A percentile compares a stretch with the other conserved stretches of the same genome.
These are phyloP conservation scores for Bubo blakistoni DNA, from an alignment of 2,113 vertebrate species.

Conservation along the genomic window DNA sequence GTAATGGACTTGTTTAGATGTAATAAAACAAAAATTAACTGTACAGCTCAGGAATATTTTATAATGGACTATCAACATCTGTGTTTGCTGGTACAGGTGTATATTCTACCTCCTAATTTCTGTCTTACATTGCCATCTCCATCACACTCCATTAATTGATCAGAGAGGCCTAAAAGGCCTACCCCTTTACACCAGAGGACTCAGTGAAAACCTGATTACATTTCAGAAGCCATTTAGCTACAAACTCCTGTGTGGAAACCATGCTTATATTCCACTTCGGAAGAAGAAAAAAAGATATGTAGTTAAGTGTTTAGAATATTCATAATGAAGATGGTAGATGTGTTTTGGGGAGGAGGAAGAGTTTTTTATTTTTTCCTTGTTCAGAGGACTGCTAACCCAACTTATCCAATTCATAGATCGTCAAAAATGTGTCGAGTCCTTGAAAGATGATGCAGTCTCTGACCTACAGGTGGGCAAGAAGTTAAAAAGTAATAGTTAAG, in stretches of 20 bases:
- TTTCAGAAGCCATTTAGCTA: background rate
- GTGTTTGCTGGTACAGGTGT: background rate
- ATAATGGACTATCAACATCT: background rate
- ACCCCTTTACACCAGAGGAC: background rate
- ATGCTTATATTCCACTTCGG: background rate
- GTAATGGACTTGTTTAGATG: background rate
- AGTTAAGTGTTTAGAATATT: background rate
- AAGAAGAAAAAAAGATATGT: background rate
- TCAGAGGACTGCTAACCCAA: background rate
- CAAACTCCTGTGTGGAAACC: background rate
- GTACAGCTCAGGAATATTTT: background rate
- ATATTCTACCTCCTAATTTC: background rate
- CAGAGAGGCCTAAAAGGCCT: background rate
- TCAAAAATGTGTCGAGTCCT: background rate
- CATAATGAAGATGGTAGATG: background rate
- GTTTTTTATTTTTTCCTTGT: background rate
- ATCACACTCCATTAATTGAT: background rate
- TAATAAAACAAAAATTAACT: background rate
- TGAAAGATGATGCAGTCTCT: background rate
- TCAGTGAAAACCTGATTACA: background rate
- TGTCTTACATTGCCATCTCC: background rate
- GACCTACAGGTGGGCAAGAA: background rate
- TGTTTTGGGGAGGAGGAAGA: rapidly evolving
- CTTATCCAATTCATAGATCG: background rate
- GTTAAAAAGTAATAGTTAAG: background rate